A percentile compares a stretch with the other conserved stretches of the same genome.
phyloP scores from a whole-genome alignment of 2,888 invertebrate species.

The Iphiclides podalirius region DNA sequence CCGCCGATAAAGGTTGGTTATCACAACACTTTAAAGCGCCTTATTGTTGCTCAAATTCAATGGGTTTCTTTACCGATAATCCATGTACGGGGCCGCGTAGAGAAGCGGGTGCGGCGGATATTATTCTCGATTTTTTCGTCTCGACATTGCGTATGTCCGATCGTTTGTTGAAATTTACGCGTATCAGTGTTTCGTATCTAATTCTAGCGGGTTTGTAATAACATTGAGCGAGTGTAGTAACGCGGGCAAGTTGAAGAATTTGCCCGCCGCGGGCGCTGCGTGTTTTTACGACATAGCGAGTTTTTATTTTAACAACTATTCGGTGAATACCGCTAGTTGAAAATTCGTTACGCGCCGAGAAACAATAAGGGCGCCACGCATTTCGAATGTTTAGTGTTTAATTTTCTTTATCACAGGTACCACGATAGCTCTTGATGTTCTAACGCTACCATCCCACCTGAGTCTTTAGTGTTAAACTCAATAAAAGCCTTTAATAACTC shows the following conservation, averaged over 20 bases:
- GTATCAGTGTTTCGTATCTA: conserved; percentile 40
- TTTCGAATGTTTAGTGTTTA: no score
- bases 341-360: conserved; percentile 66
- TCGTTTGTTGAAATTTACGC: conserved; percentile 52
- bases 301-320: conserved; percentile 55
- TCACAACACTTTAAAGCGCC: conserved; percentile 2
- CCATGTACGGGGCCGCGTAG: conserved; percentile 13
- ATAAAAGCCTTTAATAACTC: no score
- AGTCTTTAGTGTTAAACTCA: no score
- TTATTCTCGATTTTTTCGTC: conserved; percentile 46
- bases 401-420: no score
- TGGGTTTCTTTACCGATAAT: conserved; percentile 17
- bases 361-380: conserved; percentile 63
- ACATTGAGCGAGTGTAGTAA: conserved; percentile 47
- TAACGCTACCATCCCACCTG: no score
- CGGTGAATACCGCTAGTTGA: conserved; percentile 45
- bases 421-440: no score
- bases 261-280: conserved; percentile 49
- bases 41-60: conserved; percentile 10
- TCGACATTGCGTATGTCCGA: no score
- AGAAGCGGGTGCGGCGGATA: conserved; percentile 37
- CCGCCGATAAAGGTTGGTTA: background rate
- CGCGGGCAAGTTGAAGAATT: conserved; percentile 46
- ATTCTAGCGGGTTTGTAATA: conserved; percentile 49
- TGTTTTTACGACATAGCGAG: conserved; percentile 59